Conservation (phyloP, 2,113 vertebrate genomes). For the Podocnemis expansa region DNA sequence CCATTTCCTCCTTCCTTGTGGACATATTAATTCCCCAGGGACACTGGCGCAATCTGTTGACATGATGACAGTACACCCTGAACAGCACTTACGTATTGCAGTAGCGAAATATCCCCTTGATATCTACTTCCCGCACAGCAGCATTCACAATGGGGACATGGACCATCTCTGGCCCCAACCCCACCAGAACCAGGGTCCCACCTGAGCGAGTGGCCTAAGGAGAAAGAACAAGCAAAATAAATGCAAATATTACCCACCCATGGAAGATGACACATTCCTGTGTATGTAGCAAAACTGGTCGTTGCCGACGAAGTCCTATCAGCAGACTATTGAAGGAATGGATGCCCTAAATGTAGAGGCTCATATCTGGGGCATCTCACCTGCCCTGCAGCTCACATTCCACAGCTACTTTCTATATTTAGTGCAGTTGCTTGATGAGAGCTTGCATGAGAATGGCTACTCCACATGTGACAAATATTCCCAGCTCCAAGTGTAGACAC, state of each 20-base stretch:
- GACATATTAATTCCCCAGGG: neutral
- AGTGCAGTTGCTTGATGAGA: neutral
- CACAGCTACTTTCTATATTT: neutral
- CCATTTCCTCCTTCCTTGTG: neutral
- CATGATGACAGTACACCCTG: neutral
- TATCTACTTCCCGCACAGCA: conserved; percentile 88
- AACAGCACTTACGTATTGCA: conserved; percentile 91
- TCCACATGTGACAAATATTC: neutral
- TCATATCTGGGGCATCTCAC: neutral
- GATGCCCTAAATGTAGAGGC: neutral
- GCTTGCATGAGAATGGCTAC: neutral
- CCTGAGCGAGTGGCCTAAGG: conserved; percentile 88
- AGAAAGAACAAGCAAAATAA: neutral
- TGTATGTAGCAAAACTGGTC: neutral
- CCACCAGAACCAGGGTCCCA: conserved; percentile 91
- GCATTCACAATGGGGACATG: conserved; percentile 87
- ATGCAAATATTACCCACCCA: neutral
- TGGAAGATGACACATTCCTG: neutral
- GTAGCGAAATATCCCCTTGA: conserved; percentile 95
- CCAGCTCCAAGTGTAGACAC: neutral
- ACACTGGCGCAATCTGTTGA: neutral
- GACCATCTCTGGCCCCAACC: conserved; percentile 85
- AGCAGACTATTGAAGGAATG: neutral
- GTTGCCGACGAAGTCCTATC: neutral
- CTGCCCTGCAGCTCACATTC: neutral